These are phyloP conservation scores for Phaenicophaeus curvirostris DNA, from an alignment of 2,797 vertebrate genomes.

Conservation along the genomic window DNA sequence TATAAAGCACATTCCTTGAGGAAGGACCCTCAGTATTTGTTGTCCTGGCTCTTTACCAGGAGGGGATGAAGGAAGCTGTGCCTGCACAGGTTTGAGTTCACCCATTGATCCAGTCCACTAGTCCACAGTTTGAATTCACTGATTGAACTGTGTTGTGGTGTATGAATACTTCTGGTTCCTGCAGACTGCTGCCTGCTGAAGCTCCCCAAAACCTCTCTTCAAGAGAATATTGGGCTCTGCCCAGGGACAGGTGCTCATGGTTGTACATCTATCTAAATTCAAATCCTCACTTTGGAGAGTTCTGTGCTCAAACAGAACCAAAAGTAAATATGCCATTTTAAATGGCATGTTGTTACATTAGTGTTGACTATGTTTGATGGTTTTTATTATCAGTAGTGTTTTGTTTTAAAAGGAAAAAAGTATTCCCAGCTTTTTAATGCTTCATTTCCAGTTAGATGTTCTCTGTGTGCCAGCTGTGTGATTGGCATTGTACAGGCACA, in stretches of 20 bases:
- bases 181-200: not conserved
- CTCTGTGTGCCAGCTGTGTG: not conserved
- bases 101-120: not conserved
- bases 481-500: not conserved
- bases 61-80: not conserved
- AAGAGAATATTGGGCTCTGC: not conserved
- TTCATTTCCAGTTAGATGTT: not conserved
- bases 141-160: not conserved
- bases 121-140: not conserved
- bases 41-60: not conserved
- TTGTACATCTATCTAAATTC: fast-evolving
- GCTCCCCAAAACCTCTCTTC: not conserved
- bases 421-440: not conserved
- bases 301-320: not conserved
- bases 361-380: not conserved
- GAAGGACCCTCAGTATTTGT: not conserved
- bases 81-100: not conserved
- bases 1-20: not conserved
- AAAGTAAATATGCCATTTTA: not conserved
- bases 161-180: not conserved
- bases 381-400: not conserved
- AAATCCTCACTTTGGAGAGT: not conserved
- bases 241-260: fast-evolving
- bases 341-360: not conserved
- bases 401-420: not conserved